These are phyloP conservation scores for Poecilia latipinna DNA, from an alignment of 2,113 vertebrate species.

Conservation along the genomic window DNA sequence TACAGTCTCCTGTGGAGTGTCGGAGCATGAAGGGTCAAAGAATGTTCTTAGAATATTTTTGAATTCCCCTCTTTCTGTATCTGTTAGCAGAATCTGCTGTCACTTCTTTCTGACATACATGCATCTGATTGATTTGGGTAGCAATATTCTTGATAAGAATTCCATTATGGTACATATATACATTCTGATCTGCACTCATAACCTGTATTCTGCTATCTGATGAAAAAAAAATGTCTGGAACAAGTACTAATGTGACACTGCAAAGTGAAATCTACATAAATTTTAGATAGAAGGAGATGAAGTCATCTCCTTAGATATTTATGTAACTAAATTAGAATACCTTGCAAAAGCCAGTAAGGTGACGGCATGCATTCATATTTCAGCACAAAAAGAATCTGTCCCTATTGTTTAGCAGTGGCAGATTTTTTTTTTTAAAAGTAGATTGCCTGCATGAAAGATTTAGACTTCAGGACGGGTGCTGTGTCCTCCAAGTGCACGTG, in stretches of 20 bases:
- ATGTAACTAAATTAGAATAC: constrained; percentile 8
- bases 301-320: constrained; percentile 1
- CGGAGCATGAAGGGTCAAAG: too few species aligned
- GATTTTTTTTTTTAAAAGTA: constrained; percentile 10
- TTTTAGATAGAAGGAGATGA: not conserved
- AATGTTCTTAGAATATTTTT: not conserved
- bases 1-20: too few species aligned
- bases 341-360: constrained; percentile 5
- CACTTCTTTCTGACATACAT: not conserved
- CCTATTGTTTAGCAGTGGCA: constrained; percentile 9
- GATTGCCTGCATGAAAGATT: constrained; percentile 11
- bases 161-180: not conserved
- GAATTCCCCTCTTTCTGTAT: not conserved
- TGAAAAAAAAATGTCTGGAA: not conserved
- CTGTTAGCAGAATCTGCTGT: constrained; percentile 1
- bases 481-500: constrained; percentile 9
- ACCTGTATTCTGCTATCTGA: constrained; percentile 1
- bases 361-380: constrained; percentile 19
- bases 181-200: not conserved
- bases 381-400: constrained; percentile 10
- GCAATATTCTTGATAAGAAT: not conserved
- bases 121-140: constrained; percentile 9
- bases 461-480: constrained; percentile 1
- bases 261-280: not conserved
- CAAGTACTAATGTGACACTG: not conserved